Evolutionary conservation across 2,113 vertebrate species (phyloP).

Genomic region (Oryzias melastigma): DNA sequence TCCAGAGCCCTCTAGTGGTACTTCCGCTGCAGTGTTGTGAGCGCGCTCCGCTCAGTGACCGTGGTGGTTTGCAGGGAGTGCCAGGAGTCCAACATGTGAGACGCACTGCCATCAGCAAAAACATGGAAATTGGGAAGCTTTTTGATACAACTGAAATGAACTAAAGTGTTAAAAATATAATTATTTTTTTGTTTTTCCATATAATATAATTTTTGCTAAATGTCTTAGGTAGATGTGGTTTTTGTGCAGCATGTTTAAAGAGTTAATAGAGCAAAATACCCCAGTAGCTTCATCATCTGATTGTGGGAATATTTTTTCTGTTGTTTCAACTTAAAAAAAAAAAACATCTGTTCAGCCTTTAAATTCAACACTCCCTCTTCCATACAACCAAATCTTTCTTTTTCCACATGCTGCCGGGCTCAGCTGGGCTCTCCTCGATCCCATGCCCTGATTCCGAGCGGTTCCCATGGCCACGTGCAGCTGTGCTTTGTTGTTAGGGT

Average conservation of each 20-base stretch:
- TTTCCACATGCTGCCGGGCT: conserved; percentile 39
- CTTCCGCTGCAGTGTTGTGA: neutral
- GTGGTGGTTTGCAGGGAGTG: conserved; percentile 8
- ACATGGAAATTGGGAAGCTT: conserved; percentile 1
- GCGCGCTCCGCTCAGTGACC: conserved; percentile 2
- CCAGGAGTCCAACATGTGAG: conserved; percentile 40
- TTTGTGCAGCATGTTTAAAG: conserved; percentile 65
- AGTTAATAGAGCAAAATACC: conserved; percentile 40
- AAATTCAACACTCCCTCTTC: conserved; percentile 49
- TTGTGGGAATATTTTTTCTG: conserved; percentile 35
- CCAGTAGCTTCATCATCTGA: conserved; percentile 39
- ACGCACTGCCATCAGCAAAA: conserved; percentile 30
- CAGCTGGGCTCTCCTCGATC: conserved; percentile 51
- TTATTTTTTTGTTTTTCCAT: no score
- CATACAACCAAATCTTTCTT: conserved; percentile 21
- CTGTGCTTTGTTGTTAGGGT: conserved; percentile 73
- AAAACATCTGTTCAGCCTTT: conserved; percentile 37
- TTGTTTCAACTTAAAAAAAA: conserved; percentile 40
- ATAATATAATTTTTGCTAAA: conserved; percentile 11
- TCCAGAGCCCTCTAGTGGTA: conserved; percentile 77
- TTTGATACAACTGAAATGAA: conserved; percentile 1
- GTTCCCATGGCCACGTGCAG: conserved; percentile 60
- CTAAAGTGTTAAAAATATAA: conserved; percentile 14
- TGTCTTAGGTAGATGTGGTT: conserved; percentile 43
- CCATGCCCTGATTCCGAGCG: conserved; percentile 62